Base-by-base conservation (phyloP, 2,888 invertebrate genomes). In the Andrena hattorfiana region DNA sequence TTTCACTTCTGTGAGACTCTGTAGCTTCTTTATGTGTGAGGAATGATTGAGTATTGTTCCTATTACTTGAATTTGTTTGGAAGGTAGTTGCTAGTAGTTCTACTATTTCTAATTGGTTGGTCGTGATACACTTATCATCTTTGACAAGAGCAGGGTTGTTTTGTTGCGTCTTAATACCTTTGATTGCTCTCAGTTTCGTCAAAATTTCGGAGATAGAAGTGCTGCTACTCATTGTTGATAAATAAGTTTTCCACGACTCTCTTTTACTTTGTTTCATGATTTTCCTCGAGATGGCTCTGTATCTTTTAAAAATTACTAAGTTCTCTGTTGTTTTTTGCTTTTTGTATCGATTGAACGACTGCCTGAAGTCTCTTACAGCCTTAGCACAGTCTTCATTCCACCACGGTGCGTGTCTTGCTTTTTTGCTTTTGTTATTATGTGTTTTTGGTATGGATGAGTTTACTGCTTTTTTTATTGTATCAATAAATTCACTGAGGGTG, bases 311-410 rank as follows among this genome's bases (percentile, higher is more conserved):
- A 23, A 3, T 54, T 54, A 20, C 2, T 23, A 54, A 23, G 54
- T 54, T 54, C 23, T 23, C n/a, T 54, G 54, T 7, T 81, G 77
- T 69, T 54, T 74, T 75, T n/a, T n/a, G n/a, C n/a, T n/a, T n/a
- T n/a, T 80, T 77, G 8, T 56, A 78, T 42, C 28, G 67, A 51
- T 83, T 82, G 30, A 83, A 79, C 0, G 85, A 81, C 32, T 83
- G 79, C 48, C 83, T 81, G 4, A 23, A 7, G 10, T 75, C 62
- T 54, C 67, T 83, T 5, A 67, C 0, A 0, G 77, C 51, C 28
- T 64, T 26, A 49, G 78, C 63, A 26, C 85, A 84, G 28, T 84
- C 71, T 28, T 81, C 68, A 64, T 84, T 86, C 86, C 85, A 89
- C 84, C 84, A 88, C 30, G 79, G 81, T 4, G 74, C 2, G 30